phyloP scores from a whole-genome alignment of 2,888 invertebrate species.

The Drosophila infuscata region DNA sequence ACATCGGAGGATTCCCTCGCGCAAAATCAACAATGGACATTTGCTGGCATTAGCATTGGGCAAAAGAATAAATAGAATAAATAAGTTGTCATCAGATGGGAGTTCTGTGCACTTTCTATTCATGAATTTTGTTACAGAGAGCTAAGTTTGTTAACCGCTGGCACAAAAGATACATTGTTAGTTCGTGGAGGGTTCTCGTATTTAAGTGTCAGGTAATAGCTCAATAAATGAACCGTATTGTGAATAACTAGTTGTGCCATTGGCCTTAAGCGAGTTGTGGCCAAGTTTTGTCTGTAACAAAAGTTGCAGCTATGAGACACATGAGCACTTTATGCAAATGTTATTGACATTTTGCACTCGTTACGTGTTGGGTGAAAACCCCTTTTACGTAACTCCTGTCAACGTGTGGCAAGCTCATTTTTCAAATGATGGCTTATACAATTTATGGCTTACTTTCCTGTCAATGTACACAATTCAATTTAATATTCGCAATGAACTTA shows the following conservation, averaged over 20 bases:
- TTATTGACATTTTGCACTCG: slow-evolving; percentile 42
- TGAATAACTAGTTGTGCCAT: slow-evolving; percentile 20
- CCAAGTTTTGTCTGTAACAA: slow-evolving; percentile 46
- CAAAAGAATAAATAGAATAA: not conserved
- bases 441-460: slow-evolving; percentile 30
- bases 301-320: slow-evolving; percentile 24
- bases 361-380: not conserved
- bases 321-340: slow-evolving; percentile 44
- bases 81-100: slow-evolving; percentile 4
- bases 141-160: not conserved
- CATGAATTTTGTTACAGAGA: not conserved
- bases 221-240: slow-evolving; percentile 37
- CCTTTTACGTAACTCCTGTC: slow-evolving; percentile 41
- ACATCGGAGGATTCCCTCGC: slow-evolving; percentile 22
- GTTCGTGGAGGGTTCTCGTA: not conserved
- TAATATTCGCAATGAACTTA: slow-evolving; percentile 29
- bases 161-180: slow-evolving; percentile 35
- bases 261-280: slow-evolving; percentile 4
- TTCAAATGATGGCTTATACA: slow-evolving; percentile 30
- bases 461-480: slow-evolving; percentile 45
- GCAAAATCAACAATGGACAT: slow-evolving; percentile 51
- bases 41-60: slow-evolving; percentile 17
- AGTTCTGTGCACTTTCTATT: not conserved
- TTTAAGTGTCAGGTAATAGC: slow-evolving; percentile 40
- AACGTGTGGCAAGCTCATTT: slow-evolving; percentile 4